A percentile compares a stretch with the other conserved stretches of the same genome.
These are phyloP conservation scores for Tetropium fuscum DNA, from an alignment of 2,888 invertebrate species.

Conservation along the genomic window DNA sequence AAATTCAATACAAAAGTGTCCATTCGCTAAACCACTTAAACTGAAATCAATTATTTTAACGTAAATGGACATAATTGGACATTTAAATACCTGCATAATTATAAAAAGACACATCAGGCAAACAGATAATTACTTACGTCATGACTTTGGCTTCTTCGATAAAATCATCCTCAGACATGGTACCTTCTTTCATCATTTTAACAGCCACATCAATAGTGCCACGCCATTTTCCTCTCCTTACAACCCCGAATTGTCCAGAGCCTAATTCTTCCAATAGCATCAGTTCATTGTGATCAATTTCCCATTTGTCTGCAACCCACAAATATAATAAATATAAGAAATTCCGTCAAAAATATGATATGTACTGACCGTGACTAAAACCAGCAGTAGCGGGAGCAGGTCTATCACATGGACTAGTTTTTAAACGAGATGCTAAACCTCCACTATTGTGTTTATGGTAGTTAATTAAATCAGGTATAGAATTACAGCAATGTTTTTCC, in stretches of 20 bases:
- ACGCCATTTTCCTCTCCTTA: constrained; percentile 90
- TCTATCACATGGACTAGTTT: constrained; percentile 90
- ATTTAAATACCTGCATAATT: too few relatives aligned
- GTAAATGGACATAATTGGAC: too few relatives aligned
- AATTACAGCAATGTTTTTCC: constrained; percentile 92
- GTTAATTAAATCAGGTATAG: constrained; percentile 94
- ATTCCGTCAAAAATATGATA: constrained; percentile 42
- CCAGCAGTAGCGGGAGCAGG: constrained; percentile 94
- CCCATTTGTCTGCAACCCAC: constrained; percentile 88
- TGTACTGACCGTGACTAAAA: constrained; percentile 82
- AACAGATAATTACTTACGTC: constrained; percentile 78
- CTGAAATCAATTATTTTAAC: too few relatives aligned
- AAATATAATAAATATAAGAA: too few relatives aligned
- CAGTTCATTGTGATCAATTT: constrained; percentile 92
- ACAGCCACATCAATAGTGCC: constrained; percentile 94
- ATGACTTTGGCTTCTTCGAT: constrained; percentile 98
- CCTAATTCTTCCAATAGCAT: constrained; percentile 91
- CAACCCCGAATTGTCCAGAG: constrained; percentile 96
- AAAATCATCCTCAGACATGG: constrained; percentile 98
- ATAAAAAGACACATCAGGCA: too few relatives aligned
- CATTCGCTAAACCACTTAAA: too few relatives aligned
- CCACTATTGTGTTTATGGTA: constrained; percentile 97
- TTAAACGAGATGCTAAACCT: constrained; percentile 90
- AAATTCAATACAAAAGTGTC: too few relatives aligned
- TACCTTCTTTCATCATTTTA: constrained; percentile 98